Evolutionary conservation across 1,140 invertebrate genomes (phyloP).

Genomic region (Philotrypesis tridentata): DNA sequence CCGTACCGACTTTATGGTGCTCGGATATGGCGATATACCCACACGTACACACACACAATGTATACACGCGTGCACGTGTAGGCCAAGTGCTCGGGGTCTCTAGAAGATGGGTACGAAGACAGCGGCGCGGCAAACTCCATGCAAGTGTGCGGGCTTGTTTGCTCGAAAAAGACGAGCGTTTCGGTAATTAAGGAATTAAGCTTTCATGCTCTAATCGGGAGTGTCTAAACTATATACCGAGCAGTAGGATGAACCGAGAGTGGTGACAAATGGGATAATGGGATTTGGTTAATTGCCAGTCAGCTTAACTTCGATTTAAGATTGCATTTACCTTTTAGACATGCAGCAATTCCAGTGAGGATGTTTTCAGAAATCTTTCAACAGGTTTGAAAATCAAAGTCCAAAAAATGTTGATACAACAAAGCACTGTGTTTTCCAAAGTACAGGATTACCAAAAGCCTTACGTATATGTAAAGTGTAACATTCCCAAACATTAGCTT

Average conservation of each 20-base stretch:
- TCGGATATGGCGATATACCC: slow-evolving; percentile 1
- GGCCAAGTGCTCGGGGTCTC: background rate
- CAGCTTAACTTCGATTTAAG: background rate
- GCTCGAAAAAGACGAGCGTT: background rate
- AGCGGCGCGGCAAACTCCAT: background rate
- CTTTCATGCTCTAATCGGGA: slow-evolving; percentile 37
- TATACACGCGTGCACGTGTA: background rate
- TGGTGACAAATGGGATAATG: background rate
- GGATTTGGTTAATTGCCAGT: background rate
- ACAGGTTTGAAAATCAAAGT: too few relatives aligned
- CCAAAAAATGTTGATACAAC: too few relatives aligned
- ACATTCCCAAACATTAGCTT: background rate
- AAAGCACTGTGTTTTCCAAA: background rate
- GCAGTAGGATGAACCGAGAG: background rate
- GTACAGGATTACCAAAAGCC: too few relatives aligned
- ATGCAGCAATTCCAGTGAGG: too few relatives aligned
- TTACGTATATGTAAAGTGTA: too few relatives aligned
- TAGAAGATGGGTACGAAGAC: background rate
- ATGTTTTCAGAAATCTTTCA: too few relatives aligned
- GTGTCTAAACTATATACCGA: background rate
- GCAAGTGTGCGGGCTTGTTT: background rate
- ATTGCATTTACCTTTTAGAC: too few relatives aligned
- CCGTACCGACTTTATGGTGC: slow-evolving; percentile 3
- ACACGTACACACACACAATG: too few relatives aligned
- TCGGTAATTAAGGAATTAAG: background rate